phyloP scores from a whole-genome alignment of 2,797 vertebrate species.

The Sciurus vulgaris region DNA sequence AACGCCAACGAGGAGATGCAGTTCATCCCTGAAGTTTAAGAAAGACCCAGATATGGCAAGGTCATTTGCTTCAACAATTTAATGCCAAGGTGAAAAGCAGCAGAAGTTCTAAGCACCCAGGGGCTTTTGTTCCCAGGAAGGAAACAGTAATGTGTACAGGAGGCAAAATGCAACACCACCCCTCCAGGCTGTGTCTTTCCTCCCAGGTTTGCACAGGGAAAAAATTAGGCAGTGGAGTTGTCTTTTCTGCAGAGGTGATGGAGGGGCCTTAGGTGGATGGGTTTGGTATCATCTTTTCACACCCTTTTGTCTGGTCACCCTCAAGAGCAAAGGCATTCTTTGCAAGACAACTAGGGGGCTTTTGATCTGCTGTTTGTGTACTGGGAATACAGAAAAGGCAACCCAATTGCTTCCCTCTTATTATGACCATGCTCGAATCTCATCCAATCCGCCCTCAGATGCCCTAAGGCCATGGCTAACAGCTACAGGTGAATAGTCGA shows the following conservation, averaged over 20 bases:
- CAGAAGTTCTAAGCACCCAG: slow-evolving; percentile 20
- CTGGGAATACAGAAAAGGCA: slow-evolving; percentile 38
- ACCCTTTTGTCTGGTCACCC: background rate
- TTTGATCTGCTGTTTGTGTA: background rate
- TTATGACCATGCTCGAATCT: background rate
- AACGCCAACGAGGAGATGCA: background rate
- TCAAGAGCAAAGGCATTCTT: slow-evolving; percentile 55
- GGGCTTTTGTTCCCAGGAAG: slow-evolving; percentile 56
- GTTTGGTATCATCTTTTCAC: background rate
- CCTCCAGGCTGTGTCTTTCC: background rate
- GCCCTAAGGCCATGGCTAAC: background rate
- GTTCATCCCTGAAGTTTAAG: background rate
- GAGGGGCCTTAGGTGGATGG: background rate
- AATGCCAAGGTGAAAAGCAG: slow-evolving; percentile 45
- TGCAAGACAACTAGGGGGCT: background rate
- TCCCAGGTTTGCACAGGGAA: background rate
- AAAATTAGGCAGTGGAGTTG: background rate
- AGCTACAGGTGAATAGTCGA: slow-evolving; percentile 10
- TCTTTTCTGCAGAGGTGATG: slow-evolving; percentile 48
- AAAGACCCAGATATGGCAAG: slow-evolving; percentile 26
- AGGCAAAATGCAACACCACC: background rate
- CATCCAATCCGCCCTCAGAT: background rate
- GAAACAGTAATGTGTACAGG: background rate
- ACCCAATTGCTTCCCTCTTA: background rate
- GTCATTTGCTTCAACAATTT: slow-evolving; percentile 37